Base-by-base conservation (phyloP, 2,113 vertebrate species). In the Acrocephalus kingi region DNA sequence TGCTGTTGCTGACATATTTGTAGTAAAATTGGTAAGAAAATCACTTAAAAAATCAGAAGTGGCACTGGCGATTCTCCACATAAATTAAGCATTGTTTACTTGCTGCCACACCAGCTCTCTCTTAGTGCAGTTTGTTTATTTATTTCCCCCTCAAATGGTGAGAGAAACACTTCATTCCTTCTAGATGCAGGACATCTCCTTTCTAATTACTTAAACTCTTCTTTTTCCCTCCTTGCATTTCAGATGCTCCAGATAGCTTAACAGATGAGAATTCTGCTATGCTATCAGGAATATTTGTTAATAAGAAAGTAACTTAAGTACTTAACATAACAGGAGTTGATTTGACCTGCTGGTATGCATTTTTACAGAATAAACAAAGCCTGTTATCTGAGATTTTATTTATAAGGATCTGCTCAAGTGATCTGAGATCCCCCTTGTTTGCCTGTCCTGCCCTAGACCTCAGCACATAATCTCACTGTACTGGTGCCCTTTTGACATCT, bases 261-360 rank as follows among this genome's bases (percentile, higher is more conserved):
- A 23, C 25, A 85, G 81, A 92, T 64, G 78, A 93, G 78, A 82
- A 54, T 74, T 89, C 37, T 88, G 75, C 63, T 80, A 49, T 41
- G 45, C 61, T 90, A 31, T 87, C 87, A 75, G 78, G 91, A 89
- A 18, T 94, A 95, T 91, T 94, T 94, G 91, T 93, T 95, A 95
- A 94, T 95, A 96, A 95, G 92, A 96, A 95, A 93, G 95, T 97
- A 97, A 96, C 89, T 52, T 73, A 90, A 97, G 87, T 90, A 92
- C 89, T 97, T 98, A 97, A 78, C 89, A 96, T 92, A 97, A 96
- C 81, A 97, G 82, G 95, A 95, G 76, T 95, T 91, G 89, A 95
- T 98, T 94, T 97, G 95, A 96, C 95, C 93, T 95, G 89, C 94
- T 25, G 58, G 76, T 93, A 84, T 0, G 51, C 63, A n/a, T 95